These are phyloP conservation scores for Xenotilapia longispinis DNA, from an alignment of 2,113 vertebrate genomes.

Conservation along the genomic window DNA sequence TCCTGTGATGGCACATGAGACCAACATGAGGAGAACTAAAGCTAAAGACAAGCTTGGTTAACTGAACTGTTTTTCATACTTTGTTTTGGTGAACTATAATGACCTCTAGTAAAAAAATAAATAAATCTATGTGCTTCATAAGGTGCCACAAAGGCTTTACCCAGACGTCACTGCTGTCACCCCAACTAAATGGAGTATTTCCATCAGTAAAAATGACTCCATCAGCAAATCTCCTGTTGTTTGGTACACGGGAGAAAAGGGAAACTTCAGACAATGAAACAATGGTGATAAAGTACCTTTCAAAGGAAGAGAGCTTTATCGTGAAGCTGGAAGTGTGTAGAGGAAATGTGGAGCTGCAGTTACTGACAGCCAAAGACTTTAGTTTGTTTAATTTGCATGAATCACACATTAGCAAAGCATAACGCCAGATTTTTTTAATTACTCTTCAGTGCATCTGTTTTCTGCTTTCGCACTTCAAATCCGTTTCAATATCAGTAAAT, in stretches of 20 bases:
- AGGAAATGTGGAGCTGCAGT: neutral
- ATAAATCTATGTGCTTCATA: neutral
- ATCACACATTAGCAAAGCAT: neutral
- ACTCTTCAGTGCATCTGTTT: neutral
- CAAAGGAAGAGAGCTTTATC: neutral
- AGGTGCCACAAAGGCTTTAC: neutral
- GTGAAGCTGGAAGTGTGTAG: neutral
- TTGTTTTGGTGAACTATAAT: neutral
- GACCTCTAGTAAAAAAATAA: neutral
- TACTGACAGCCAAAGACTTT: neutral
- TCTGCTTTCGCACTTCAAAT: neutral
- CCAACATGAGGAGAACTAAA: neutral
- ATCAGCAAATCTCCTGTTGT: neutral
- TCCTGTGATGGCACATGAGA: fast-evolving
- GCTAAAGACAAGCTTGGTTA: neutral
- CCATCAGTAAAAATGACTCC: neutral
- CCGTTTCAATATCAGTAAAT: neutral
- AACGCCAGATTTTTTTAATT: neutral
- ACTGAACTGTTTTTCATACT: neutral
- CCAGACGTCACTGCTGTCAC: neutral
- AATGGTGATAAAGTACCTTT: neutral
- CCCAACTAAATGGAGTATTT: neutral
- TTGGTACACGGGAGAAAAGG: neutral
- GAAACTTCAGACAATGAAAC: neutral
- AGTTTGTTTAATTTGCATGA: neutral